Conservation (phyloP, 2,797 vertebrate genomes). For the Ataeniobius toweri region DNA sequence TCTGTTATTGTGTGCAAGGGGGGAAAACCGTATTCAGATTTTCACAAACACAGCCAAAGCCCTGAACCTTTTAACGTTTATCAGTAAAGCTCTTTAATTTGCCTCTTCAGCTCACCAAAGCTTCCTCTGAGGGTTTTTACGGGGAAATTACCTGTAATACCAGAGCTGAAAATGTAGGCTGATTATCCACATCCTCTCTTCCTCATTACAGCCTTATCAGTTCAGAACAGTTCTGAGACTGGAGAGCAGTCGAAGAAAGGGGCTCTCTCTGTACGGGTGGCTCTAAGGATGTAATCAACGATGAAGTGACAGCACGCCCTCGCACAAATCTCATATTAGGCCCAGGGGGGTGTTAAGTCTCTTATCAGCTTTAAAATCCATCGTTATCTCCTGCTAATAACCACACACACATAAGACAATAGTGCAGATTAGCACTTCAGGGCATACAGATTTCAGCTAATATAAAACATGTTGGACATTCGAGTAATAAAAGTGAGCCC, state of each 20-base stretch:
- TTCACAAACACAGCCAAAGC: constrained; percentile 67
- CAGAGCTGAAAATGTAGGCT: constrained; percentile 72
- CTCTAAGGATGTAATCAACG: constrained; percentile 72
- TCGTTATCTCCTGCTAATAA: constrained; percentile 54
- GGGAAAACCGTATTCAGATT: constrained; percentile 55
- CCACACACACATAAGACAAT: constrained; percentile 44
- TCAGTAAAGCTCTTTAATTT: constrained; percentile 81
- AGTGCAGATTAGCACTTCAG: constrained; percentile 37
- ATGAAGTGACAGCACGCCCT: constrained; percentile 64
- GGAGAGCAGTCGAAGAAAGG: constrained; percentile 68
- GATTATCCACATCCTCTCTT: constrained; percentile 74
- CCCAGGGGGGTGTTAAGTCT: constrained; percentile 41
- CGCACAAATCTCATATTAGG: constrained; percentile 55
- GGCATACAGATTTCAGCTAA: neutral
- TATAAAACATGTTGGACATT: neutral
- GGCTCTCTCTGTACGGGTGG: constrained; percentile 46
- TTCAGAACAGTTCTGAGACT: constrained; percentile 67
- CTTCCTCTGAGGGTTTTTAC: constrained; percentile 70
- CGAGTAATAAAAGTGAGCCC: neutral
- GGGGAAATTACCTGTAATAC: constrained; percentile 80
- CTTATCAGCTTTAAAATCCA: constrained; percentile 58
- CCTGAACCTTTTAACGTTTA: constrained; percentile 77
- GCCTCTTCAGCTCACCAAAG: constrained; percentile 72
- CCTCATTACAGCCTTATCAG: constrained; percentile 78
- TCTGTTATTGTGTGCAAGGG: constrained; percentile 43